Evolutionary conservation across 2,888 invertebrate species (phyloP).

Genomic region (Idaea biselata): DNA sequence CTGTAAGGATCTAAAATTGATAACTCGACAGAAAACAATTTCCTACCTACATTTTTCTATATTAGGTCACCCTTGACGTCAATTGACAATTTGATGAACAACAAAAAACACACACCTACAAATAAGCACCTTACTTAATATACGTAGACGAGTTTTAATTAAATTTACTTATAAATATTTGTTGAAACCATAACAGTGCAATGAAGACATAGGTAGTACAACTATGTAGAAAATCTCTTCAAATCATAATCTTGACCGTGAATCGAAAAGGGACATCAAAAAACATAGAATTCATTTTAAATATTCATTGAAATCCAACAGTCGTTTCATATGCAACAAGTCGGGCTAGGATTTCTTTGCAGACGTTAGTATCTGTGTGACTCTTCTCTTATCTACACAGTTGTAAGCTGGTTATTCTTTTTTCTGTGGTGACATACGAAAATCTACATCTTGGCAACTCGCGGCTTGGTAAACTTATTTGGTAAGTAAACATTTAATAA

Average conservation of each 20-base stretch:
- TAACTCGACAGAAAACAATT: too few relatives aligned
- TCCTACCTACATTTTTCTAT: too few relatives aligned
- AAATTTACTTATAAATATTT: too few relatives aligned
- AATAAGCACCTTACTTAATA: too few relatives aligned
- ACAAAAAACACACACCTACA: too few relatives aligned
- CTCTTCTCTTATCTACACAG: constrained; percentile 36
- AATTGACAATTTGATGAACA: too few relatives aligned
- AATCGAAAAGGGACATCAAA: constrained; percentile 35
- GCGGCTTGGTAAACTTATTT: background rate
- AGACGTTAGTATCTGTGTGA: constrained; percentile 43
- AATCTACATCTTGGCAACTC: background rate
- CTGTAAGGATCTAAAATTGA: too few relatives aligned
- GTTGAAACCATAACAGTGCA: too few relatives aligned
- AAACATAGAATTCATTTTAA: constrained; percentile 68
- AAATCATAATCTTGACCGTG: background rate
- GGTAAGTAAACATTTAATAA: background rate
- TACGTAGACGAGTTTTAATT: too few relatives aligned
- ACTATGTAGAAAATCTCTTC: background rate
- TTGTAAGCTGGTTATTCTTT: constrained; percentile 5
- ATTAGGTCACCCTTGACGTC: too few relatives aligned
- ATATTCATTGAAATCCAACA: constrained; percentile 74
- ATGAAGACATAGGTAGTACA: too few relatives aligned
- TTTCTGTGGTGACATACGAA: background rate
- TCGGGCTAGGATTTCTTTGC: constrained; percentile 37
- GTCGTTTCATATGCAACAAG: constrained; percentile 65